Evolutionary conservation across 1,140 invertebrate genomes (phyloP), one percentile per base, ranked within the genome.

Genomic region (Cyclargus thomasi): DNA sequence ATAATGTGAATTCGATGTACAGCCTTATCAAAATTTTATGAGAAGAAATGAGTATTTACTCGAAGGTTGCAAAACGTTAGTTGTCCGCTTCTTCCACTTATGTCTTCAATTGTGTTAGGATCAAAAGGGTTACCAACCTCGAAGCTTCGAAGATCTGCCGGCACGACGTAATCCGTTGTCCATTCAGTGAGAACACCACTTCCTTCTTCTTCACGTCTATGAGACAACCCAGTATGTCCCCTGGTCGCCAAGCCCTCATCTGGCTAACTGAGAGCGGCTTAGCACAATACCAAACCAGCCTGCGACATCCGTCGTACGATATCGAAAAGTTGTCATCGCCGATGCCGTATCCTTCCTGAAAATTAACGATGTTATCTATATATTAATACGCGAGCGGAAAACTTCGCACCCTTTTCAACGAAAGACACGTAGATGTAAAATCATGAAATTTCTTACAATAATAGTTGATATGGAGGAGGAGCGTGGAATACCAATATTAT

Each of bases 301-400:
- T 94, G 39, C 97, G 92, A 88, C 97, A 98, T 0, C 97, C 97
- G 91, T 99, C 97, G 84, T 97, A 98, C 1, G 97, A 95, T 70
- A 98, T 90, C 0, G 97, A 98, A 90, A 93, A 97, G 74, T 95
- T 93, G 89, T 98, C 97, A 85, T 99, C 97, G 35, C 97, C 97
- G 71, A 98, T 98, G n/a, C 97, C 97, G 91, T 95, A 98, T 2
- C 97, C 97, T 88, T 98, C 97, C 96, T 97, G 70, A 35, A 63
- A 47, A 18, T 7, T 29, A 29, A 1, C 0, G 8, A 29, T 29
- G 29, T 29, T 29, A n/a, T n/a, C n/a, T n/a, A n/a, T n/a, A n/a
- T n/a, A n/a, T n/a, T n/a, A n/a, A n/a, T n/a, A n/a, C n/a, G n/a
- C n/a, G n/a, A n/a, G n/a, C n/a, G n/a, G n/a, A n/a, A n/a, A n/a